Conservation (phyloP, 1,140 invertebrate genomes). For the Potamilus streckersoni region DNA sequence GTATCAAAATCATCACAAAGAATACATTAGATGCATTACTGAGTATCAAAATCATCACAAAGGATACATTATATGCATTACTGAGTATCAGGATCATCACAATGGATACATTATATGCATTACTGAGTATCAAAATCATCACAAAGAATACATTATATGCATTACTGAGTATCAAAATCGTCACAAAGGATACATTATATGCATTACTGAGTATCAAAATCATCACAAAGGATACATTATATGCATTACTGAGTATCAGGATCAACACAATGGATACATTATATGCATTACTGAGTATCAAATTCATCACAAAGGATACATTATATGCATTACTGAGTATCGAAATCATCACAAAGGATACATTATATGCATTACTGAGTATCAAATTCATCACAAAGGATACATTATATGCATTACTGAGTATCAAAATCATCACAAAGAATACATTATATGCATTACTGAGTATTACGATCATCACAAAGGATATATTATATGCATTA, state of each 20-base stretch:
- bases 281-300: conserved; percentile 29
- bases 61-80: too few species aligned
- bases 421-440: conserved; percentile 60
- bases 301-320: conserved; percentile 56
- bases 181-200: too few species aligned
- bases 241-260: conserved; percentile 36
- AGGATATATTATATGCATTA: conserved; percentile 52
- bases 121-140: conserved; percentile 45
- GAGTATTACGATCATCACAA: conserved; percentile 56
- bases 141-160: conserved; percentile 54
- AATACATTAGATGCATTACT: too few species aligned
- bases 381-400: conserved; percentile 6
- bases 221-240: too few species aligned
- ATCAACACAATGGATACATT: conserved; percentile 58
- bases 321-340: conserved; percentile 53
- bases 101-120: too few species aligned
- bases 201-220: too few species aligned
- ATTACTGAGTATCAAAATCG: conserved; percentile 43
- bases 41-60: too few species aligned
- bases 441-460: conserved; percentile 35
- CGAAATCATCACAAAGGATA: too few species aligned
- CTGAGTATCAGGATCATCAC: too few species aligned
- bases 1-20: too few species aligned
- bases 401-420: too few species aligned
- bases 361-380: conserved; percentile 2